Evolutionary conservation across 1,140 invertebrate species (phyloP).

Genomic region (Drosophila sulfurigaster): DNA sequence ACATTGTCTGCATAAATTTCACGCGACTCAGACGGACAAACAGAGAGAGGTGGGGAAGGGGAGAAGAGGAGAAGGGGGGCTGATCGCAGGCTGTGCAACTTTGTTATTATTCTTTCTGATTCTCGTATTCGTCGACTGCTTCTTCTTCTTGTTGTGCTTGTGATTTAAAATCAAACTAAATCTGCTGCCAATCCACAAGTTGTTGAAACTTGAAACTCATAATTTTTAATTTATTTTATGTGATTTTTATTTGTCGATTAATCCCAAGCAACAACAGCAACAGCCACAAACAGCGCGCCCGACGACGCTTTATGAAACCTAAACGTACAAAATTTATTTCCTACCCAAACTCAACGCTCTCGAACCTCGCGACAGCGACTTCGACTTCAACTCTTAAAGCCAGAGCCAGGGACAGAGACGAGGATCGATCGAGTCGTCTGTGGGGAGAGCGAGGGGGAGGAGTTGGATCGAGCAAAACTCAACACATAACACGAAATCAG

Average conservation of each 20-base stretch:
- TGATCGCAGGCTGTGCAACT: constrained; percentile 47
- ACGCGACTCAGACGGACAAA: constrained; percentile 30
- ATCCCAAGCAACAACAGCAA: constrained; percentile 57
- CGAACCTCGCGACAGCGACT: background rate
- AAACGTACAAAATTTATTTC: constrained; percentile 83
- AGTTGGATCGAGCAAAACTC: constrained; percentile 43
- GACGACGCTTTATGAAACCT: constrained; percentile 81
- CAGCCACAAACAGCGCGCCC: constrained; percentile 37
- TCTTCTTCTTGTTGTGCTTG: constrained; percentile 9
- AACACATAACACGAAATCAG: constrained; percentile 83
- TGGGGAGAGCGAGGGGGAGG: too few relatives aligned
- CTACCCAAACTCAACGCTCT: constrained; percentile 33
- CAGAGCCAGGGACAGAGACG: background rate
- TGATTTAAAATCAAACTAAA: constrained; percentile 80
- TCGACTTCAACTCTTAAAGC: background rate
- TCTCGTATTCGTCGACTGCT: background rate
- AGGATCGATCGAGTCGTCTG: constrained; percentile 7
- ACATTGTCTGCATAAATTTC: constrained; percentile 83
- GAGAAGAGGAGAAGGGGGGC: background rate
- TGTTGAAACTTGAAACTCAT: constrained; percentile 83
- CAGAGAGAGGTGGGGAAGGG: background rate
- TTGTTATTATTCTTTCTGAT: constrained; percentile 52
- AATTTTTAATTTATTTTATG: constrained; percentile 84
- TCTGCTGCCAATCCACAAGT: constrained; percentile 76
- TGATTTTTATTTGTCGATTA: constrained; percentile 84